Evolutionary conservation across 2,113 vertebrate genomes (phyloP), one percentile per base, ranked within the genome.

Genomic region (Nesogale talazaci): DNA sequence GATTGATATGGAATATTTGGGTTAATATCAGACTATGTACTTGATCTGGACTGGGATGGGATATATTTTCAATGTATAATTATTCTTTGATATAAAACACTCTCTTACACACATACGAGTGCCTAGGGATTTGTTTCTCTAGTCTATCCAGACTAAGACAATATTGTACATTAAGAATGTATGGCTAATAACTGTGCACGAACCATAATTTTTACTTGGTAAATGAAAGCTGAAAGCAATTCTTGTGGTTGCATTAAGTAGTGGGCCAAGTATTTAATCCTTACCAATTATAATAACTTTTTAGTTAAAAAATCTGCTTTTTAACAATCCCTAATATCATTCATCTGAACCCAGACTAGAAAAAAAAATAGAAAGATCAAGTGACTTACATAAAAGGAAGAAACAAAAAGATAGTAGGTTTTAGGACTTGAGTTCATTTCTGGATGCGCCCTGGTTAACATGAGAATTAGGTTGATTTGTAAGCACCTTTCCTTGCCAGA

Each of bases 401-500:
- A 84, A 46, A 4, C 75, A 25, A 36, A 4, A 6, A 34, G 69
- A 83, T 67, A 57, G 86, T 81, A 23, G 34, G 19, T 31, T 81
- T 90, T 78, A 78, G 69, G 20, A 87, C 75, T 84, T 81, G 67
- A 69, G 38, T 65, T 2, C 65, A 92, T 67, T 65, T 91, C 46
- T 92, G 42, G 22, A 31, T 34, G 4, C 56, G 94, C 29, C 61
- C 36, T 90, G 94, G 91, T 59, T 91, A 61, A 89, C 87, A 82
- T 91, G 84, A 92, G 92, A 27, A 89, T 95, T 82, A 52, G 46
- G 1, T 17, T 92, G 86, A 81, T 63, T 91, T 29, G 8, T 11
- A 9, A 96, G 34, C 74, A 90, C 46, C 67, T 89, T 94, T 93
- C n/a, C 14, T 34, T 79, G 78, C 89, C 91, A 94, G 83, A 93